Percentiles rank a stretch among this genome's conserved stretches.
Conservation (phyloP, 2,113 vertebrate genomes). For the Camelus dromedarius region DNA sequence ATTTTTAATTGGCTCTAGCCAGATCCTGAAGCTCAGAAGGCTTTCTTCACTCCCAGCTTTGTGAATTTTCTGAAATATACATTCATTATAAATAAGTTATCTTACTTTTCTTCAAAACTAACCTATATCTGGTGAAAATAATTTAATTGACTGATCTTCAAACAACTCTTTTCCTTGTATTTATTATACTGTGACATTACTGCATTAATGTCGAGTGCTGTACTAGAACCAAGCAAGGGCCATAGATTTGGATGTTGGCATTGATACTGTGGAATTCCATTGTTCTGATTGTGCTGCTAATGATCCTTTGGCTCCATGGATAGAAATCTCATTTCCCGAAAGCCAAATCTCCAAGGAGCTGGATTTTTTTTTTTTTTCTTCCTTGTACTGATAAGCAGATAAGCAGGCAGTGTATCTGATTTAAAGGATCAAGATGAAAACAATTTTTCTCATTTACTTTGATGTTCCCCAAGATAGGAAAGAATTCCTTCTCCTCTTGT, state of each 20-base stretch:
- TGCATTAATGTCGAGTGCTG: conserved; percentile 9
- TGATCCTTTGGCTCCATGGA: conserved; percentile 65
- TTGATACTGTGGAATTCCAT: conserved; percentile 68
- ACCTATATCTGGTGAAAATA: neutral
- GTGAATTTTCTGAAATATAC: neutral
- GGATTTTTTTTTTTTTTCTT: conserved; percentile 24
- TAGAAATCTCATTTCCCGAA: conserved; percentile 79
- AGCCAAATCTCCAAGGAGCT: conserved; percentile 59
- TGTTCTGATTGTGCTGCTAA: conserved; percentile 66
- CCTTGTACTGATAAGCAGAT: conserved; percentile 71
- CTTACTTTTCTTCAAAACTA: neutral
- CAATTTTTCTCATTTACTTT: conserved; percentile 65
- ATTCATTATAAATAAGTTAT: neutral
- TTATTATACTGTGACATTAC: neutral
- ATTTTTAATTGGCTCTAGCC: neutral
- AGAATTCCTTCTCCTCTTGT: conserved; percentile 26
- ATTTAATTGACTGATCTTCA: neutral
- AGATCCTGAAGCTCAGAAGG: neutral
- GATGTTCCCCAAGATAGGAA: conserved; percentile 65
- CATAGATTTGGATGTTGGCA: conserved; percentile 48
- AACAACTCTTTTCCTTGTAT: neutral
- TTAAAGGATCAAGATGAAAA: conserved; percentile 74
- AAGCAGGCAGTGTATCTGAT: conserved; percentile 61
- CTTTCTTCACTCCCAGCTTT: neutral
- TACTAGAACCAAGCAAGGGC: neutral